A percentile compares a stretch with the other conserved stretches of the same genome.
Evolutionary conservation across 2,113 vertebrate genomes (phyloP).

Genomic region (Carassius gibelio): DNA sequence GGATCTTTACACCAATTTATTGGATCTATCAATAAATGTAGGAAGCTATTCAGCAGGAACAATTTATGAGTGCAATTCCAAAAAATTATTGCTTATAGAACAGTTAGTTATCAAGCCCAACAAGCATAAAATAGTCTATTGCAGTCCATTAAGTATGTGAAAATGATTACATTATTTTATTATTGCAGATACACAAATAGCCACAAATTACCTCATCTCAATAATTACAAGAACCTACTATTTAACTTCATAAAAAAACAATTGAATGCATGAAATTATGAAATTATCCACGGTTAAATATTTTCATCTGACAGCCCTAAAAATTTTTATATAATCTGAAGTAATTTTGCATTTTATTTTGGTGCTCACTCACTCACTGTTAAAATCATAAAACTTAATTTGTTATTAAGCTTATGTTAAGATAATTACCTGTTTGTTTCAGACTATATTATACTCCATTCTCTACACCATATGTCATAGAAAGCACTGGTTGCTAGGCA

Average conservation of each 20-base stretch:
- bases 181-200: neutral
- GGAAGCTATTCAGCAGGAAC: neutral
- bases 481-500: conserved; percentile 44
- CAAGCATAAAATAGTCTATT: neutral
- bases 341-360: neutral
- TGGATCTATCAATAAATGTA: neutral
- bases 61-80: neutral
- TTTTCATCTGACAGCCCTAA: neutral
- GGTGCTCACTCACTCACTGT: neutral
- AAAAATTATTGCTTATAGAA: neutral
- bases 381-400: neutral
- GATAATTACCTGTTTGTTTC: neutral
- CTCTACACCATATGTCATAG: neutral
- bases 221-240: neutral
- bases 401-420: neutral
- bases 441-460: neutral
- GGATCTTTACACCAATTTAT: no score
- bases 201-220: neutral
- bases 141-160: neutral
- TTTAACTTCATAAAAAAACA: neutral
- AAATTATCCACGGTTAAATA: neutral
- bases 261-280: neutral
- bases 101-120: neutral
- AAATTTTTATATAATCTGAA: neutral
- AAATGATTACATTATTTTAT: neutral